Percentiles rank a stretch among this genome's conserved stretches.
Evolutionary conservation across 1,140 invertebrate species (phyloP).

Genomic region (Melipona quadrifasciata): DNA sequence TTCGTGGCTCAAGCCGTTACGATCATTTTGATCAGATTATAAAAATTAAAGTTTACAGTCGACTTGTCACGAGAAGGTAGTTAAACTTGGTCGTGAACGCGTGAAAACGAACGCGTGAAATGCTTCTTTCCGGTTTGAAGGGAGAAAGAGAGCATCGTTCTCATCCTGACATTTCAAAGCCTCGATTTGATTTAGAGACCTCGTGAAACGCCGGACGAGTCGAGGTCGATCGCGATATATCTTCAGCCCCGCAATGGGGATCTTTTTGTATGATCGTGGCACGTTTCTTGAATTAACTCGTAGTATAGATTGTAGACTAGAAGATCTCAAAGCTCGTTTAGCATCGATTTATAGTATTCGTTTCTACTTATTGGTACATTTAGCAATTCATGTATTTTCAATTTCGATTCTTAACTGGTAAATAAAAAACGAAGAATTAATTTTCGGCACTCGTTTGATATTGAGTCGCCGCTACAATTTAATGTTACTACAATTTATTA

Average conservation of each 20-base stretch:
- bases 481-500: background rate
- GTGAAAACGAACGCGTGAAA: constrained; percentile 29
- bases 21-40: background rate
- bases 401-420: background rate
- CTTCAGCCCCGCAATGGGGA: background rate
- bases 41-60: background rate
- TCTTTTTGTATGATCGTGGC: background rate
- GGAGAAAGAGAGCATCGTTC: too few species aligned
- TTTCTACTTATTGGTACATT: background rate
- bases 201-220: background rate
- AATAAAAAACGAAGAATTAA: background rate
- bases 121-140: constrained; percentile 22
- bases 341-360: background rate
- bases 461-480: background rate
- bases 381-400: background rate
- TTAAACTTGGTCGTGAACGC: background rate
- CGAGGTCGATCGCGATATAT: background rate
- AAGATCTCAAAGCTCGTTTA: background rate
- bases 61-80: background rate
- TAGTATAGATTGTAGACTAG: too few species aligned
- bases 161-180: background rate
- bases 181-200: background rate
- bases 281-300: constrained; percentile 17
- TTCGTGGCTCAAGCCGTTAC: background rate
- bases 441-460: background rate